Percentiles rank a stretch among this genome's conserved stretches.
Conservation (phyloP, 1,140 invertebrate species). For the Proales similis region DNA sequence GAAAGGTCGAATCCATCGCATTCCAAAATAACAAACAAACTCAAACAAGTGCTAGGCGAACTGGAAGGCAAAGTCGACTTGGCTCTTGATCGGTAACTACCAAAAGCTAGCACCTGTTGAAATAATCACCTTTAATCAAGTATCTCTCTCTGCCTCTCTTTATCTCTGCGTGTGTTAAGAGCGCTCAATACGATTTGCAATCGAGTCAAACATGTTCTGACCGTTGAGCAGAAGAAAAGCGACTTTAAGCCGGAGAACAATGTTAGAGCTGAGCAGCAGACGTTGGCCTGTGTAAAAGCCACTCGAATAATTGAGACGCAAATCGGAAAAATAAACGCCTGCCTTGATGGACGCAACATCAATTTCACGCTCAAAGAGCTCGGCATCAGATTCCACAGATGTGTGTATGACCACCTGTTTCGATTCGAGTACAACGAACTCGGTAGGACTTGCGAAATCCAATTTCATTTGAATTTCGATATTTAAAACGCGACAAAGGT, state of each 20-base stretch:
- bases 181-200: conserved; percentile 76
- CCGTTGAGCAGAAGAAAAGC: conserved; percentile 85
- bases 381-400: conserved; percentile 77
- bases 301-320: conserved; percentile 72
- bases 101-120: no score
- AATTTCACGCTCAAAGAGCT: conserved; percentile 77
- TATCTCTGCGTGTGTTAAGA: conserved; percentile 51
- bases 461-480: conserved; percentile 38
- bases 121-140: background rate
- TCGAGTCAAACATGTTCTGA: conserved; percentile 81
- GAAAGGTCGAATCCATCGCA: conserved; percentile 7
- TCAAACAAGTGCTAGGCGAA: conserved; percentile 68
- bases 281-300: conserved; percentile 76
- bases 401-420: conserved; percentile 88
- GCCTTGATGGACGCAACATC: conserved; percentile 86
- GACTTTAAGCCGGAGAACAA: conserved; percentile 83
- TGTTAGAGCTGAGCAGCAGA: conserved; percentile 42
- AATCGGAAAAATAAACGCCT: conserved; percentile 69
- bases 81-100: conserved; percentile 67
- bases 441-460: conserved; percentile 55
- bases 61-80: conserved; percentile 82
- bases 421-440: conserved; percentile 90
- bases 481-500: conserved; percentile 55
- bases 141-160: background rate
- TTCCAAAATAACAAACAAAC: conserved; percentile 28